Evolutionary conservation across 2,113 vertebrate genomes (phyloP), one percentile per base, ranked within the genome.

Genomic region (Hemibagrus wyckioides): DNA sequence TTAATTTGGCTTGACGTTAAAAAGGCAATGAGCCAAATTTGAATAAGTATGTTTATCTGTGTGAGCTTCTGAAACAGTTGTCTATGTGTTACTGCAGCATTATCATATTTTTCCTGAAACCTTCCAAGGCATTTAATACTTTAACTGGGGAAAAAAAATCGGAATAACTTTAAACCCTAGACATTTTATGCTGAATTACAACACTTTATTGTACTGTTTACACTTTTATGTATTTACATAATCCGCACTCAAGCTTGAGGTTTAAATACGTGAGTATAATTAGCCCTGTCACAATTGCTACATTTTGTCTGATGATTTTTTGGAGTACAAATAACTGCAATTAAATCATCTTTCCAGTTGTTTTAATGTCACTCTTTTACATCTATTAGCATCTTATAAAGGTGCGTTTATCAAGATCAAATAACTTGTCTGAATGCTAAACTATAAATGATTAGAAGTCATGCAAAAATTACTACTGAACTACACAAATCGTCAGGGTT

Each of bases 51-150:
- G 48, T 73, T 33, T 71, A 71, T 56, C 48, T 39, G 50, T 1
- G 23, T 30, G 48, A 79, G 75, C 48, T 48, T 79, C 14, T 52
- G 28, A 79, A 52, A 52, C 28, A 52, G 48, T 79, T 44, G 33
- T 41, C 41, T 41, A 39, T 44, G 41, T 36, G 21, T 57, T 61
- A 61, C 13, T 44, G 28, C 81, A 44, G n/a, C 48, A 65, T 65
- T 82, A 48, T 41, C 59, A 83, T 82, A 82, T 44, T 19, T 82
- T 44, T 9, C 23, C n/a, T 54, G n/a, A 84, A 39, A 52, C 63
- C n/a, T 71, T 69, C 36, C n/a, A 56, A 30, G 13, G 19, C 21
- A 84, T 84, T 15, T 52, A 52, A 79, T 30, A 48, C 41, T 75
- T 44, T 50, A 76, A 44, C 25, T 13, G 48, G 41, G 71, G 30